Base-by-base conservation (phyloP, 2,797 vertebrate genomes). In the Pseudochirops cupreus region DNA sequence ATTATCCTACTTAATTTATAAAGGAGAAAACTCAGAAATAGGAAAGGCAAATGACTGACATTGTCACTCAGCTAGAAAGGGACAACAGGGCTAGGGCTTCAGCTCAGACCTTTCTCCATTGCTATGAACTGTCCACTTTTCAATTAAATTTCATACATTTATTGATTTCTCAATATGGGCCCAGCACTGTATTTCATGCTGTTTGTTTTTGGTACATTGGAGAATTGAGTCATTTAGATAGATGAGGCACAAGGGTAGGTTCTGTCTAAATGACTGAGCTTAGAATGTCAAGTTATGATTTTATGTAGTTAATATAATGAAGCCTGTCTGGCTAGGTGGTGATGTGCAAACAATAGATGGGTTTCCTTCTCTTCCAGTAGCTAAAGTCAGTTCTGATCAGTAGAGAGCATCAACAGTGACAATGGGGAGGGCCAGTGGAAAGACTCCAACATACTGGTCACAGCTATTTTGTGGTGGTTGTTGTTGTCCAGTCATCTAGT, bases 301-400 rank as follows among this genome's bases (percentile, higher is more conserved):
- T 97, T 96, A 94, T 95, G 96, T 98, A 98, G 97, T 97, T 98
- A 96, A 96, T 97, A 96, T 97, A 97, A 97, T 39, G 67, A 82
- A 39, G 18, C 67, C n/a, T 82, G 93, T 96, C 97, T 96, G 97
- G 97, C 94, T 96, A 97, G 97, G 97, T 98, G 97, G 97, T 97
- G 97, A 96, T 98, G 98, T 98, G 97, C 97, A 98, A 97, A 96
- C 98, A 98, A 97, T 97, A 98, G 97, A 97, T 97, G 96, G 97
- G 94, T 97, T 97, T 91, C 96, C 97, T 97, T 97, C 95, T 97
- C 74, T 97, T 96, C 93, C 95, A 97, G 96, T 97, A 96, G 97
- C 96, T 97, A 97, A 98, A 97, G 97, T 95, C 67, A 90, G 97
- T 98, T 96, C 97, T 94, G 97, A 98, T 97, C 96, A 96, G 96